Evolutionary conservation across 2,797 vertebrate species (phyloP), one percentile per base, ranked within the genome.

Genomic region (Catamblyrhynchus diadema): DNA sequence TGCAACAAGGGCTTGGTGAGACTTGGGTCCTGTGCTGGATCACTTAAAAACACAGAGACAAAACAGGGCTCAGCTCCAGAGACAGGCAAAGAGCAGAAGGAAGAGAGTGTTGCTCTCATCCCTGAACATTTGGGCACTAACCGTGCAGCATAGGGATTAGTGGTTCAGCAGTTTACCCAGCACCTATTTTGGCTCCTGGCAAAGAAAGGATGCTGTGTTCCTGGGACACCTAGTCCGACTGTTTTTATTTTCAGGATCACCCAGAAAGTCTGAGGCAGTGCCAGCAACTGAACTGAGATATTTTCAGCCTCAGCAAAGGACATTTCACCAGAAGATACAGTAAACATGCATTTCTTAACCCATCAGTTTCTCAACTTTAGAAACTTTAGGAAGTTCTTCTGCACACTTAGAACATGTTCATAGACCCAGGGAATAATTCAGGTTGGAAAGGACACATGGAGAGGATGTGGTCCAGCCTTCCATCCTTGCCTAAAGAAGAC

Each of bases 201-300:
- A 78, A 54, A 67, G 73, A 77, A 87, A 71, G 19, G 44, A 51
- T 60, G 23, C 15, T 73, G 22, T 75, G 44, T 87, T 84, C 57
- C 42, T 45, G 41, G 44, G 32, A 80, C 41, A 45, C 44, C 67
- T 53, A 53, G 45, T 48, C 21, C 7, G 1, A 66, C 3, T 81
- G 61, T 50, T 93, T 30, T 75, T 89, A 48, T 67, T 91, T 91
- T 86, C 72, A 94, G 42, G 35, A 54, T 82, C 53, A 80, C 8
- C 8, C 69, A 66, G 51, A 79, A 82, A 77, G 19, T 45, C 62
- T 73, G 60, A 88, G 54, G 35, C 35, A 48, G 27, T 39, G 42
- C 18, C 70, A 91, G 70, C 1, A 9, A 45, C 10, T 73, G 47
- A 88, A 60, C 30, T 23, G 56, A 77, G 37, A 10, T 56, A 39